These are phyloP conservation scores for Sycobia sp. DNA, from an alignment of 1,140 invertebrate species.

Conservation along the genomic window DNA sequence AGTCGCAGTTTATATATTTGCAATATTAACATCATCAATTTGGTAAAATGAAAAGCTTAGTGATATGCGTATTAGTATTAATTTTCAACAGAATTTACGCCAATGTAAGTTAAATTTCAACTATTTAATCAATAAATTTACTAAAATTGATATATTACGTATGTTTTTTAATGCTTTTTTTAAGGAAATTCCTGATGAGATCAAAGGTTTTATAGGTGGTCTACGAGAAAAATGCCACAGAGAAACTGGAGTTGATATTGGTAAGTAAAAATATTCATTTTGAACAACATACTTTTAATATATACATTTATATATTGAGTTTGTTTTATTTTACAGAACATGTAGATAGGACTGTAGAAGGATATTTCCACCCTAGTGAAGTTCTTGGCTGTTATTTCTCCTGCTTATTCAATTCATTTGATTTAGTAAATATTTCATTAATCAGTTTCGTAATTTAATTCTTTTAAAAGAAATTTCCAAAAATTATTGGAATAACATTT, in stretches of 20 bases:
- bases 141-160: too few relatives aligned
- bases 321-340: constrained; percentile 34
- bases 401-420: constrained; percentile 49
- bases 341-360: constrained; percentile 24
- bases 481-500: too few relatives aligned
- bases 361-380: constrained; percentile 36
- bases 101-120: constrained; percentile 2
- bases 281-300: too few relatives aligned
- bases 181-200: constrained; percentile 24
- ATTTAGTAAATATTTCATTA: constrained; percentile 29
- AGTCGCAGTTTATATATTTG: too few relatives aligned
- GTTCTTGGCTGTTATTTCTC: constrained; percentile 54
- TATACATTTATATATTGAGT: too few relatives aligned
- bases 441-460: too few relatives aligned
- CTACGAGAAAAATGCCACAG: constrained; percentile 22
- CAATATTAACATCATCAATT: too few relatives aligned
- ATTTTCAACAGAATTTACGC: background rate
- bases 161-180: too few relatives aligned
- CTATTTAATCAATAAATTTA: background rate
- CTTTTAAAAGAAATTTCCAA: too few relatives aligned
- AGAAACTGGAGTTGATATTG: constrained; percentile 32
- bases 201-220: background rate
- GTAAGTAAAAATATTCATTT: too few relatives aligned
- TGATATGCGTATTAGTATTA: background rate
- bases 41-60: constrained; percentile 10